Base-by-base conservation (phyloP, 2,797 vertebrate genomes). In the Syngnathus acus region DNA sequence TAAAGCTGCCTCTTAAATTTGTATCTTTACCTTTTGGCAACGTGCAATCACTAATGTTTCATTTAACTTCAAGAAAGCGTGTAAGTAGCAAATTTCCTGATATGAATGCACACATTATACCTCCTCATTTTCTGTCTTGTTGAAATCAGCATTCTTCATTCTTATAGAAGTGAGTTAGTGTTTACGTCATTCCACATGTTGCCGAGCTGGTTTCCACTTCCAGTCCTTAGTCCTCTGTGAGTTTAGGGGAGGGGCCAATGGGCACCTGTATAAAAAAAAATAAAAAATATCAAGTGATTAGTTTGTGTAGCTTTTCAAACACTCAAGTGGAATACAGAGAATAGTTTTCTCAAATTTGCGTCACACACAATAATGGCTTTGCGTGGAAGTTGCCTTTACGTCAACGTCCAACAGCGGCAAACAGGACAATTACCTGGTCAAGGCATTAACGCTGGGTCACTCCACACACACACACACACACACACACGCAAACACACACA, bases 361-460 rank as follows among this genome's bases (percentile, higher is more conserved):
- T 32, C 3, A 32, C 2, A 32, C 26, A 32, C 26, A 32, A 32
- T 48, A 48, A 48, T 48, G 11, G 45, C 45, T 47, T 47, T 47
- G 45, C 45, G 5, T 47, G 16, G 6, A 16, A 14, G 45, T 47
- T 59, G 67, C 70, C 70, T 81, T 81, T 79, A 82, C 76, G 74
- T 74, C 48, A 65, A 63, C 66, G 69, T 76, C 62, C 72, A 82
- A 69, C 72, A 73, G 71, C 42, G 78, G 71, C 74, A 83, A 81
- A 82, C 77, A 81, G 65, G 68, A 78, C 81, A 83, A 82, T 85
- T 84, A 85, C 80, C 68, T 66, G 6, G 23, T 70, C 63, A 21
- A 42, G 59, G 67, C 54, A 53, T 76, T 66, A 64, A 70, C 72
- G 68, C 73, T 23, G 32, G 72, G 74, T 61, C 65, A 59, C 51